phyloP scores from a whole-genome alignment of 2,888 invertebrate genomes.

The Phlogophora meticulosa region DNA sequence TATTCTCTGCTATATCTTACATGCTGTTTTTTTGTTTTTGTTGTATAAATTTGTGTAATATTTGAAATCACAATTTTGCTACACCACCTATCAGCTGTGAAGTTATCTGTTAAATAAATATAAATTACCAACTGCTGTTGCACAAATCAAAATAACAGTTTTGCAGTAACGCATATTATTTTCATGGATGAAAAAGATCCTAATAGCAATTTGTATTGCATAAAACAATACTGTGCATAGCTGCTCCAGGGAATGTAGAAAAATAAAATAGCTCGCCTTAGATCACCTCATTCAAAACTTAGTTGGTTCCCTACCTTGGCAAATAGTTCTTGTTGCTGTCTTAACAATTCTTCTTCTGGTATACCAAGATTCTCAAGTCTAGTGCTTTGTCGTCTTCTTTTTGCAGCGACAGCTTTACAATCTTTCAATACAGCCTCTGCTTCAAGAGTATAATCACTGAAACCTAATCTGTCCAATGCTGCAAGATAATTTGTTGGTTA shows the following conservation, averaged over 20 bases:
- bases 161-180: neutral
- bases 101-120: neutral
- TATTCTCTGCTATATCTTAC: neutral
- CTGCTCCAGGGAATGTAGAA: neutral
- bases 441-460: slow-evolving; percentile 98
- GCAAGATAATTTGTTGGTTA: slow-evolving; percentile 57
- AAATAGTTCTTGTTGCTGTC: slow-evolving; percentile 99
- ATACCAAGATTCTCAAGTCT: slow-evolving; percentile 99
- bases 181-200: neutral
- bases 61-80: too few relatives aligned
- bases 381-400: slow-evolving; percentile 98
- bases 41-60: too few relatives aligned
- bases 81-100: too few relatives aligned
- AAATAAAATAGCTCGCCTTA: neutral
- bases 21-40: neutral
- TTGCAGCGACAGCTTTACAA: slow-evolving; percentile 99
- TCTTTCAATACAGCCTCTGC: slow-evolving; percentile 98
- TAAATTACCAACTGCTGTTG: neutral
- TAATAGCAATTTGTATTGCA: neutral
- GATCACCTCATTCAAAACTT: neutral
- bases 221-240: neutral
- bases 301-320: slow-evolving; percentile 93
- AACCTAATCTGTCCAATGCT: slow-evolving; percentile 97
- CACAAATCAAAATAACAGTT: neutral
- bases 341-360: slow-evolving; percentile 98